A percentile compares a stretch with the other conserved stretches of the same genome.
Evolutionary conservation across 2,797 vertebrate genomes (phyloP).

Genomic region (Sarcoramphus papa): DNA sequence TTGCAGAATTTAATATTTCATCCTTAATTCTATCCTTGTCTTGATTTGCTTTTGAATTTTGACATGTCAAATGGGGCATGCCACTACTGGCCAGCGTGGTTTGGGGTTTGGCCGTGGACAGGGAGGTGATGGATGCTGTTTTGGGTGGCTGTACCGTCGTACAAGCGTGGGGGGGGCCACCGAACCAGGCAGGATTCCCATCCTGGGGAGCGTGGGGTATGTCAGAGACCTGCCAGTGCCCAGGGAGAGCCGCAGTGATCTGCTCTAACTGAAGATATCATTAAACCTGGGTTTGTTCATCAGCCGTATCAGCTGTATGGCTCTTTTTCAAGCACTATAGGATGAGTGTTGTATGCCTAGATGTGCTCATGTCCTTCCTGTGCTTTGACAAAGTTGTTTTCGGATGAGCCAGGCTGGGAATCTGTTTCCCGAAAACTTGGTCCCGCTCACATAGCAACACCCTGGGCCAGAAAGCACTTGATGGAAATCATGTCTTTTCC

Average conservation of each 20-base stretch:
- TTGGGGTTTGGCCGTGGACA: fast-evolving
- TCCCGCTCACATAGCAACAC: neutral
- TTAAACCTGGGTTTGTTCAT: neutral
- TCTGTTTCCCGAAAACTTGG: neutral
- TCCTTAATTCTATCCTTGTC: fast-evolving
- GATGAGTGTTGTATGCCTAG: fast-evolving
- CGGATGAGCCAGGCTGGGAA: neutral
- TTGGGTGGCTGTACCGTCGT: neutral
- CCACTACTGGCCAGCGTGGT: neutral
- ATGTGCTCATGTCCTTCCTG: neutral
- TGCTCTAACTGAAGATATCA: neutral
- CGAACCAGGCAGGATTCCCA: neutral
- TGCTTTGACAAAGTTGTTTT: neutral
- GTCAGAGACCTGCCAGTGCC: neutral
- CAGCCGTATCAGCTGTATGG: fast-evolving
- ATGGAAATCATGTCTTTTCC: slow-evolving; percentile 36
- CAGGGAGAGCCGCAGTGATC: neutral
- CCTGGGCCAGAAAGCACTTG: slow-evolving; percentile 18
- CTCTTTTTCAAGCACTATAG: neutral
- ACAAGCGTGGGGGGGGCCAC: fast-evolving
- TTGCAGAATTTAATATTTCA: neutral
- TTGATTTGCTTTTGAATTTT: neutral
- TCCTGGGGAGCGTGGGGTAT: fast-evolving
- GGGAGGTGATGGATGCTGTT: neutral
- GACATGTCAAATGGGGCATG: fast-evolving